Base-by-base conservation (phyloP, 1,140 invertebrate genomes). In the Cyclina sinensis region DNA sequence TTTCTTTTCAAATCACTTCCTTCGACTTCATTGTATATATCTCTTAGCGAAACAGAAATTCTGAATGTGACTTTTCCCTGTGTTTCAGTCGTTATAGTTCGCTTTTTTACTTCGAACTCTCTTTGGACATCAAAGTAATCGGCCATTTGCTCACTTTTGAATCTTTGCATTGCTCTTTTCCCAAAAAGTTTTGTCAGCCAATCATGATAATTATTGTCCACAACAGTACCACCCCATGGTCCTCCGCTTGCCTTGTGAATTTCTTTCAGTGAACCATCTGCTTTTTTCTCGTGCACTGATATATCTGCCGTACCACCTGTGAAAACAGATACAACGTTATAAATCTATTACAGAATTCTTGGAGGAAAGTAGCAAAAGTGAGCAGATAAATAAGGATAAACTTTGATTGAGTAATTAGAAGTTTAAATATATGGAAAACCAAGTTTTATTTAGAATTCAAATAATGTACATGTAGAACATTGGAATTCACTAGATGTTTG, bases 251-350 rank as follows among this genome's bases (percentile, higher is more conserved):
- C 89, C 51, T 86, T 89, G 37, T 70, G 54, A 3, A 91, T 21
- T 73, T 91, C 89, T 68, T 73, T 86, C 27, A 91, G 39, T 21
- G 48, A 48, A 9, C 70, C 76, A 32, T 88, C 54, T 18, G 9
- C 39, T 30, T 70, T 32, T 62, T 88, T 89, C 43, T 90, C 78
- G 73, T 91, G 89, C 5, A 89, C 86, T 1, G 89, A 88, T 43
- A 90, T 84, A 51, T 91, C 90, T 16, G 78, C 89, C 27, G 90
- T 91, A 3, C 90, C 90, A 0, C 90, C 89, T 82, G 37, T 1
- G 30, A 62, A 46, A 30, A 78, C 4, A n/a, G n/a, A n/a, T n/a
- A n/a, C n/a, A n/a, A n/a, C n/a, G n/a, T n/a, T n/a, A n/a, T 30
- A 37, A 74, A 62, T 62, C 24, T 11, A 11, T 11, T 51, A 51